Base-by-base conservation (phyloP, 2,888 invertebrate species). In the Apotomis betuletana region DNA sequence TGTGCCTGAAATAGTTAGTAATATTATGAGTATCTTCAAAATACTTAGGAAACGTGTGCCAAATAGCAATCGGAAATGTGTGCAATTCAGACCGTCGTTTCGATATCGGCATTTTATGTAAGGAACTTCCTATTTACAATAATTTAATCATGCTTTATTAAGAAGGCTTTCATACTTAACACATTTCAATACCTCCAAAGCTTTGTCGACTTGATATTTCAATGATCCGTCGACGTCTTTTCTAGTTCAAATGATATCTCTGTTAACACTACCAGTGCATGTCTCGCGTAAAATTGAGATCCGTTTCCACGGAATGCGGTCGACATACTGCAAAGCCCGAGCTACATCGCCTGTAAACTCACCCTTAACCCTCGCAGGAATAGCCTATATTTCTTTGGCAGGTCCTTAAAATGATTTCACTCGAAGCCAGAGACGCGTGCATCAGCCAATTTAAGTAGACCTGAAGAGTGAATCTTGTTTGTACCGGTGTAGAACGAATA, bases 211-310 rank as follows among this genome's bases (percentile, higher is more conserved):
- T 41, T 6, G 6, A 41, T 41, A 41, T 41, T 41, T 49, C 49
- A 49, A 49, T 49, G 49, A 49, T 9, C 49, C 9, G 10, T 15
- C 15, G 6, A 12, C 38, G 41, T 15, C 64, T 44, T 44, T 51
- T 64, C 54, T 44, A 55, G 54, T 4, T 65, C 36, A 69, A 70
- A 77, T 74, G 78, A 79, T 75, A 74, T 78, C 76, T 75, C 70
- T 73, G 76, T 79, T 77, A 77, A 79, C 75, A 79, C 81, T 78
- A 77, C 76, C 79, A 83, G 81, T 82, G 82, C 82, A 85, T 81
- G 80, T 85, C 84, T 81, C 80, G 80, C 83, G 85, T 84, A 84
- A 88, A 89, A 89, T 88, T 87, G 87, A 87, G 85, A 85, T 83
- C 83, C 81, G 78, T 81, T 81, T 77, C 77, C 74, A 81, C 79